Conservation (phyloP, 2,797 vertebrate genomes). For the Darevskia nairensis region DNA sequence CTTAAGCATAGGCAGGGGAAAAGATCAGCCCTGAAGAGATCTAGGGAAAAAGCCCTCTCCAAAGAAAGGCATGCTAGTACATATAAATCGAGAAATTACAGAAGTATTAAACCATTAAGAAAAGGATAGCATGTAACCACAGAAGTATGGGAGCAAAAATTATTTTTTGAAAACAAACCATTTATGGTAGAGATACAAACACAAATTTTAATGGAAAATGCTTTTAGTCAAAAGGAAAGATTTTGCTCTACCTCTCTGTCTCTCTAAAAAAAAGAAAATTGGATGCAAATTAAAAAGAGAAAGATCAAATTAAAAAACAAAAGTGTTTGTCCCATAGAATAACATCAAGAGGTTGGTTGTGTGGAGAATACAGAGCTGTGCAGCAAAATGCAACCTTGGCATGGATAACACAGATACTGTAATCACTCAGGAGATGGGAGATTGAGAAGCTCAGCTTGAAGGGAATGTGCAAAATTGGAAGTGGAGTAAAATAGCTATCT, state of each 20-base stretch:
- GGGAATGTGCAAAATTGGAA: not conserved
- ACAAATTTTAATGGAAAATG: constrained; percentile 49
- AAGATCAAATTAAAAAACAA: constrained; percentile 57
- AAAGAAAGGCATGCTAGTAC: constrained; percentile 20
- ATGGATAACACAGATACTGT: constrained; percentile 57
- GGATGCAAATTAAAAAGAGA: constrained; percentile 62
- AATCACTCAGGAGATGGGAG: constrained; percentile 53
- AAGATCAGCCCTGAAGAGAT: constrained; percentile 14
- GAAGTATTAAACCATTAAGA: constrained; percentile 37
- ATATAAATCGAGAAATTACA: constrained; percentile 49
- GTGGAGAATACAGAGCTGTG: constrained; percentile 52
- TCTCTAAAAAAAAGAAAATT: constrained; percentile 44
- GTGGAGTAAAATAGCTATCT: not conserved
- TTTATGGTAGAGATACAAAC: constrained; percentile 49
- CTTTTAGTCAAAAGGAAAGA: constrained; percentile 60
- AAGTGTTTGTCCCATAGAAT: constrained; percentile 55
- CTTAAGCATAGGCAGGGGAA: constrained; percentile 26
- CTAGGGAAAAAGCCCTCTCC: constrained; percentile 27
- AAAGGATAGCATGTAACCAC: constrained; percentile 54
- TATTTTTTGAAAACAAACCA: constrained; percentile 61
- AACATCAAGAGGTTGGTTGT: constrained; percentile 50
- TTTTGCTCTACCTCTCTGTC: not conserved
- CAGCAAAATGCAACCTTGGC: constrained; percentile 56
- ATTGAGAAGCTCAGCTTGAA: constrained; percentile 49
- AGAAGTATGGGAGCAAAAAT: constrained; percentile 61